Evolutionary conservation across 2,888 invertebrate genomes (phyloP).

Genomic region (Torymus tubicola): DNA sequence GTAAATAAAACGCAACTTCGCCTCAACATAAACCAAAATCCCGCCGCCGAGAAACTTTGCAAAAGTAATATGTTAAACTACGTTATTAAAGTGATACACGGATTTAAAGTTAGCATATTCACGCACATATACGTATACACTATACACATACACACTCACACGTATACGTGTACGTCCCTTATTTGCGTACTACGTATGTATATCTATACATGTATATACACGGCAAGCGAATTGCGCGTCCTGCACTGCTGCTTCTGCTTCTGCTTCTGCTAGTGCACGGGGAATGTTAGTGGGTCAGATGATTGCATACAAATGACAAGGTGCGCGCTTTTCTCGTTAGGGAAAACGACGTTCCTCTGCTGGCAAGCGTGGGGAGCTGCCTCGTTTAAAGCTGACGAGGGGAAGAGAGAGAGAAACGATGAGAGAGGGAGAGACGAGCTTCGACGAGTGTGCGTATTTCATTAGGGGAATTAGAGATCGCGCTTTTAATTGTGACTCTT

Average conservation of each 20-base stretch:
- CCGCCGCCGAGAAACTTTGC: neutral
- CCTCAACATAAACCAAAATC: neutral
- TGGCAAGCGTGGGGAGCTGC: neutral
- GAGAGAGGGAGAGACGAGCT: neutral
- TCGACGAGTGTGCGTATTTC: constrained; percentile 27
- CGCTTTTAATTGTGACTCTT: constrained; percentile 2
- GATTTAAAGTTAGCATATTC: neutral
- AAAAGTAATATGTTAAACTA: neutral
- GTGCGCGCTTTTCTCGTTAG: constrained; percentile 70
- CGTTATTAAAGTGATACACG: constrained; percentile 13
- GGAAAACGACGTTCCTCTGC: constrained; percentile 45
- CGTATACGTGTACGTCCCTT: no score
- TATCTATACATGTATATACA: no score
- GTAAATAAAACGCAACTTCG: neutral
- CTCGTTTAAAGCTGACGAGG: neutral
- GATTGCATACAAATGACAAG: constrained; percentile 64
- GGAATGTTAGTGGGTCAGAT: constrained; percentile 70
- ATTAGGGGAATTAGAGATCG: constrained; percentile 29
- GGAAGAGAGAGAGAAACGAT: neutral
- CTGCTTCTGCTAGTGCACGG: no score
- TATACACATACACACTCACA: no score
- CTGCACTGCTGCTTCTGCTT: no score
- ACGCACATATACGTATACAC: neutral
- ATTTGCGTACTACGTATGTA: no score
- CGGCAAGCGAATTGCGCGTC: neutral